Evolutionary conservation across 2,113 vertebrate genomes (phyloP).

Genomic region (Serinus canaria): DNA sequence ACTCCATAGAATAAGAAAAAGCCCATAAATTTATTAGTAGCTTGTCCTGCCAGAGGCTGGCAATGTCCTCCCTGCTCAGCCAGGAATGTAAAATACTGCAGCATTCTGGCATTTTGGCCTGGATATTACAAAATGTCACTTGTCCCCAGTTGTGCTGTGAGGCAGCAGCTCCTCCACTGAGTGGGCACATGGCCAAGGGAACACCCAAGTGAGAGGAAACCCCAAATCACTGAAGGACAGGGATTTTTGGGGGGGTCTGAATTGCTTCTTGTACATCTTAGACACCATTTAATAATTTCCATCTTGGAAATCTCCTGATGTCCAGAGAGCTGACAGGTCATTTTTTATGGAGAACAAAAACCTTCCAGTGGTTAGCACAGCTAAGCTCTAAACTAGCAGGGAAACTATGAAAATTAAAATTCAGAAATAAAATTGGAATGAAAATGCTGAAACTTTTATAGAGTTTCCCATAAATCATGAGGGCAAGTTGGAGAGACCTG

Average conservation of each 20-base stretch:
- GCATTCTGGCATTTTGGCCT: not conserved
- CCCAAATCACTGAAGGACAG: not conserved
- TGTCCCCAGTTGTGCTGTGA: not conserved
- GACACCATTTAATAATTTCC: not conserved
- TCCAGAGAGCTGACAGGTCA: not conserved
- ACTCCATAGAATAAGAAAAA: not conserved
- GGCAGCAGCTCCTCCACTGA: not conserved
- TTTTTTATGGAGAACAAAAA: not conserved
- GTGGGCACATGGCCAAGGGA: not conserved
- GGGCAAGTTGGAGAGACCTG: not conserved
- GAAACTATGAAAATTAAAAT: not conserved
- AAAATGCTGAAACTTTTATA: not conserved
- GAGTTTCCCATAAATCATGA: not conserved
- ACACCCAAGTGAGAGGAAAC: not conserved
- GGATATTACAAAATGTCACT: not conserved
- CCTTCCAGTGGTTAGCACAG: not conserved
- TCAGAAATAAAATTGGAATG: not conserved
- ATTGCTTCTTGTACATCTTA: not conserved
- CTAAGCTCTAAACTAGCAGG: not conserved
- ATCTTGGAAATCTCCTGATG: not conserved
- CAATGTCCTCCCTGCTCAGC: not conserved
- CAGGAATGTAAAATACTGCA: not conserved
- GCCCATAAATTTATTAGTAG: not conserved
- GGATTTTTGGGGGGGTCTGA: rapidly evolving
- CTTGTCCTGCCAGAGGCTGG: not conserved